phyloP scores from a whole-genome alignment of 2,113 vertebrate species.

The Pomatostomus ruficeps region DNA sequence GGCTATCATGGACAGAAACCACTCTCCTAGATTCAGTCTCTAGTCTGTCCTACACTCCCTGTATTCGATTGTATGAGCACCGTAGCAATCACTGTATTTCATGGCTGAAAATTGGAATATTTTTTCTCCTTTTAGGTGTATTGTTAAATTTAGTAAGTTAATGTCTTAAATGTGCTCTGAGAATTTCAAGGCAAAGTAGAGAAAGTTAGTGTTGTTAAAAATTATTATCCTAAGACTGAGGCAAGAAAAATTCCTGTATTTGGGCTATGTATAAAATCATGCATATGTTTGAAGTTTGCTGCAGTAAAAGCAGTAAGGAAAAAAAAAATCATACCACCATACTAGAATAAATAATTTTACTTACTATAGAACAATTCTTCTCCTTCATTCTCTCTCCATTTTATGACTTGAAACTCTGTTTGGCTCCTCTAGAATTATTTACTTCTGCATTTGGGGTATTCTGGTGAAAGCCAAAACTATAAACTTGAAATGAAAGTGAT shows the following conservation, averaged over 20 bases:
- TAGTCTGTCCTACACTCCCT: background rate
- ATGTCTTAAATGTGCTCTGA: background rate
- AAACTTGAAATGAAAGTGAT: constrained; percentile 64
- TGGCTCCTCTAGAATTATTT: constrained; percentile 58
- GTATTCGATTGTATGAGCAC: background rate
- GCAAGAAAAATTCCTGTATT: background rate
- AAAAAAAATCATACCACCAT: background rate
- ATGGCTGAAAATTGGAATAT: background rate
- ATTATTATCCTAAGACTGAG: background rate
- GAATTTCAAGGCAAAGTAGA: background rate
- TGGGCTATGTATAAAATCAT: background rate
- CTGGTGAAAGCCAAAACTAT: constrained; percentile 58
- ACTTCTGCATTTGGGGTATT: constrained; percentile 45
- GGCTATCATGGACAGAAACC: background rate
- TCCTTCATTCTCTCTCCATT: background rate
- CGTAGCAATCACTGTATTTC: background rate
- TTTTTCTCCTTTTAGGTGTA: background rate
- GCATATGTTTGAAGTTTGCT: background rate
- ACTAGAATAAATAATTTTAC: background rate
- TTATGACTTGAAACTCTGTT: constrained; percentile 40
- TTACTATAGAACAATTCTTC: background rate
- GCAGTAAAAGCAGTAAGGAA: background rate
- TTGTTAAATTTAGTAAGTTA: background rate
- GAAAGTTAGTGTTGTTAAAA: background rate
- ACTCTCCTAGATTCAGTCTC: background rate